Percentiles rank a stretch among this genome's conserved stretches.
These are phyloP conservation scores for Ageneiosus marmoratus DNA, from an alignment of 2,113 vertebrate genomes.

Conservation along the genomic window DNA sequence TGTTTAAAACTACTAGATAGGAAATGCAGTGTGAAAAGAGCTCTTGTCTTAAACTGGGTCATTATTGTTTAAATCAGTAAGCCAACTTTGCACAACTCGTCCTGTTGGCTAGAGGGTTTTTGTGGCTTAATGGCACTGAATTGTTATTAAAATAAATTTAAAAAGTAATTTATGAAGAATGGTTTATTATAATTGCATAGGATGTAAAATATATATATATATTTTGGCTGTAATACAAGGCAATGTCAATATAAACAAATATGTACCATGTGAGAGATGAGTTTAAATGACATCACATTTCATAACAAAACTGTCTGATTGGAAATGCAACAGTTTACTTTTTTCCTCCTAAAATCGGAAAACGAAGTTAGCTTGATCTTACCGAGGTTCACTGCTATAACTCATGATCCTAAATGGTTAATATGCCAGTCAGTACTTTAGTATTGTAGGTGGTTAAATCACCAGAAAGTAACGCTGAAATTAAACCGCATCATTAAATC, in stretches of 20 bases:
- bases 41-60: no score
- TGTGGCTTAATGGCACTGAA: neutral
- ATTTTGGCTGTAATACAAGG: neutral
- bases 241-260: neutral
- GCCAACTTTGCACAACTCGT: neutral
- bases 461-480: neutral
- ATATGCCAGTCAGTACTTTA: neutral
- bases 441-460: neutral
- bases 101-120: neutral
- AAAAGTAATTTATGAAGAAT: neutral
- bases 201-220: no score
- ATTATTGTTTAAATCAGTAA: neutral
- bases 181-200: no score
- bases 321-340: neutral
- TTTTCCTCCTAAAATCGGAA: neutral
- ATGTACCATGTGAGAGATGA: neutral
- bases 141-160: neutral
- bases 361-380: neutral
- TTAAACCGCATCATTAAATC: neutral
- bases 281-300: neutral
- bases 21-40: neutral
- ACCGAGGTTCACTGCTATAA: neutral
- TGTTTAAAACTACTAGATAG: neutral
- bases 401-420: neutral
- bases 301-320: neutral